Percentiles rank a stretch among this genome's conserved stretches.
phyloP scores from a whole-genome alignment of 1,140 invertebrate genomes.

The Zaprionus africanus region DNA sequence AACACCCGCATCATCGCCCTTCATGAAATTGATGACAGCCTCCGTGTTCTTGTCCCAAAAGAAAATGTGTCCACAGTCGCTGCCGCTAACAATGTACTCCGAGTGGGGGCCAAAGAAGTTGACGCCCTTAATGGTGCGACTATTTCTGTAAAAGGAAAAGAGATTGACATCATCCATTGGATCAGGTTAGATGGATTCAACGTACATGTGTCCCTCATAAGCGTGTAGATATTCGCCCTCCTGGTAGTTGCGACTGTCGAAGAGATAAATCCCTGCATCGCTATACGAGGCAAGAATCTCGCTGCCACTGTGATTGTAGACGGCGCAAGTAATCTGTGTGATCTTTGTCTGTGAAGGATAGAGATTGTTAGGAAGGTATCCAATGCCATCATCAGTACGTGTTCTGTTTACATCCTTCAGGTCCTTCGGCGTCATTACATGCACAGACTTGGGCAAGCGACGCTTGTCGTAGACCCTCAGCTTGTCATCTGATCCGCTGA shows the following conservation, averaged over 20 bases:
- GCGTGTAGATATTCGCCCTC: constrained; percentile 88
- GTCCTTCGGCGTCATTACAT: constrained; percentile 85
- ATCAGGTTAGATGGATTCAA: background rate
- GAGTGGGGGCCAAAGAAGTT: constrained; percentile 96
- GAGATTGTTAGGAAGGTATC: background rate
- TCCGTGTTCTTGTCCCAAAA: constrained; percentile 97
- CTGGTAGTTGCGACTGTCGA: constrained; percentile 88
- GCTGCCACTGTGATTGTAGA: constrained; percentile 95
- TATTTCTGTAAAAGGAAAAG: constrained; percentile 86
- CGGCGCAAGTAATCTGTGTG: constrained; percentile 92
- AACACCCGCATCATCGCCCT: constrained; percentile 93
- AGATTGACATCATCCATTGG: background rate
- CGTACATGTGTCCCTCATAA: constrained; percentile 90
- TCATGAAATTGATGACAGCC: constrained; percentile 94
- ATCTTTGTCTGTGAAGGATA: constrained; percentile 31
- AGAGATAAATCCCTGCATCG: constrained; percentile 97
- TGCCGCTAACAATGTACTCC: constrained; percentile 96
- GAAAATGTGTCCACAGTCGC: constrained; percentile 97
- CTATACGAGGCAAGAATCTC: constrained; percentile 97
- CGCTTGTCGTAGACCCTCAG: constrained; percentile 90
- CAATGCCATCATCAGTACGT: too few species aligned
- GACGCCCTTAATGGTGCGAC: constrained; percentile 95
- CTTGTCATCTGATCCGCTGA: constrained; percentile 89
- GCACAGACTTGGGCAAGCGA: constrained; percentile 85
- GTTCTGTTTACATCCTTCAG: constrained; percentile 48